Conservation (phyloP, 1,140 invertebrate species). For the Zaprionus davidi region DNA sequence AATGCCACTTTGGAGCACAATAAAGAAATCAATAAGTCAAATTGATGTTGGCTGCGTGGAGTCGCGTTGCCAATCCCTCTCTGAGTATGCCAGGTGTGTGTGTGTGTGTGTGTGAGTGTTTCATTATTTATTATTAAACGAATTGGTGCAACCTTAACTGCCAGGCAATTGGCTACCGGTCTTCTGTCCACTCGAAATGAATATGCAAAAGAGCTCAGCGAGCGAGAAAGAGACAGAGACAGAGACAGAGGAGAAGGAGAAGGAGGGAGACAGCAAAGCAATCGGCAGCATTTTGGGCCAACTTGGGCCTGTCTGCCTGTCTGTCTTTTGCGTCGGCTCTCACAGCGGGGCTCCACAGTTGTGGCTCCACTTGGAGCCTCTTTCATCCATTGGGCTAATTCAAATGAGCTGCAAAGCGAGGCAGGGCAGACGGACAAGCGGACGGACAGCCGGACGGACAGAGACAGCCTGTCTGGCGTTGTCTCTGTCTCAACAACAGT, state of each 20-base stretch:
- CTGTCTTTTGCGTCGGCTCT: neutral
- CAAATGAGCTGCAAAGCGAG: slow-evolving; percentile 66
- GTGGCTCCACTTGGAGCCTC: neutral
- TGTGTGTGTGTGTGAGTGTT: slow-evolving; percentile 34
- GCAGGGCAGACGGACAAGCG: neutral
- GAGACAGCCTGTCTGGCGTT: neutral
- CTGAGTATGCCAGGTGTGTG: neutral
- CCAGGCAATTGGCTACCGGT: slow-evolving; percentile 81
- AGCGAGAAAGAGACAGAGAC: slow-evolving; percentile 10
- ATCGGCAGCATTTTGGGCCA: slow-evolving; percentile 23
- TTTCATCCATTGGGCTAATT: slow-evolving; percentile 62
- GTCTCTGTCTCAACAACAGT: slow-evolving; percentile 6
- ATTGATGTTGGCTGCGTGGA: slow-evolving; percentile 33
- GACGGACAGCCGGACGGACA: neutral
- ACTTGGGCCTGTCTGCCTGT: neutral
- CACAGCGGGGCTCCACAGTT: slow-evolving; percentile 23
- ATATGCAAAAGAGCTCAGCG: slow-evolving; percentile 67
- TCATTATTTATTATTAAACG: slow-evolving; percentile 82
- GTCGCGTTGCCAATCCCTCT: neutral
- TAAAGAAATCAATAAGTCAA: slow-evolving; percentile 76
- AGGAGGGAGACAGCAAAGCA: neutral
- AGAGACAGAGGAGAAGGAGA: neutral
- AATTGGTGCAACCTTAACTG: slow-evolving; percentile 82
- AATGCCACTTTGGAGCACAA: slow-evolving; percentile 30
- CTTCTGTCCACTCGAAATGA: slow-evolving; percentile 70